phyloP scores from a whole-genome alignment of 2,797 vertebrate genomes.

The Catamblyrhynchus diadema region DNA sequence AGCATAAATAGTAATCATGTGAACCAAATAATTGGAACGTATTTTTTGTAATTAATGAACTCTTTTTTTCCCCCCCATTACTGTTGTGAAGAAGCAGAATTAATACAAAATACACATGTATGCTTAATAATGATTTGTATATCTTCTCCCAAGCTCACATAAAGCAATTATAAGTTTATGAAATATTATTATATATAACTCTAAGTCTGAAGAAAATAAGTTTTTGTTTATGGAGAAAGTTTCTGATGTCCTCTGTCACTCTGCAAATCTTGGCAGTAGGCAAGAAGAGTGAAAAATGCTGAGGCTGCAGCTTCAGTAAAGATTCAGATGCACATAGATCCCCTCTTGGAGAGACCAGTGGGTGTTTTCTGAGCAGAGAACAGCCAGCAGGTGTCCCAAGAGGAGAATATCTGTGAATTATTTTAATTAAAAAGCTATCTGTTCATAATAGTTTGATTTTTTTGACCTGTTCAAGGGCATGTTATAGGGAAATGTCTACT shows the following conservation, averaged over 20 bases:
- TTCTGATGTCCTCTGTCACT: background rate
- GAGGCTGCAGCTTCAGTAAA: background rate
- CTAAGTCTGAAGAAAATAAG: background rate
- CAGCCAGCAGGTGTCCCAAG: background rate
- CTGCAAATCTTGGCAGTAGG: background rate
- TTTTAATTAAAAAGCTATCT: background rate
- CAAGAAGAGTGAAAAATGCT: background rate
- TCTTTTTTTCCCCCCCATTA: background rate
- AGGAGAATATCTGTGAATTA: background rate
- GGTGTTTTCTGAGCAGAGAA: background rate
- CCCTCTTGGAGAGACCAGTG: background rate
- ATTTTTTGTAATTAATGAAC: constrained; percentile 57
- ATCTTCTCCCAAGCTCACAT: background rate
- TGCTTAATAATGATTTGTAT: background rate
- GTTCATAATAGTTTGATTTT: background rate
- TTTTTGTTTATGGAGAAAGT: background rate
- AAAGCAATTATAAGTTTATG: background rate
- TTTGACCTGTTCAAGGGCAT: background rate
- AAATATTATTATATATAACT: background rate
- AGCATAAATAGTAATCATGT: constrained; percentile 45
- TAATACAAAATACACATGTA: background rate
- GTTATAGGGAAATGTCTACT: background rate
- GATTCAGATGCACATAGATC: background rate
- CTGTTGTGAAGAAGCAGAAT: background rate
- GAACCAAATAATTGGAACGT: constrained; percentile 47